Evolutionary conservation across 2,113 vertebrate genomes (phyloP), one percentile per base, ranked within the genome.

Genomic region (Sebastes schlegelii): DNA sequence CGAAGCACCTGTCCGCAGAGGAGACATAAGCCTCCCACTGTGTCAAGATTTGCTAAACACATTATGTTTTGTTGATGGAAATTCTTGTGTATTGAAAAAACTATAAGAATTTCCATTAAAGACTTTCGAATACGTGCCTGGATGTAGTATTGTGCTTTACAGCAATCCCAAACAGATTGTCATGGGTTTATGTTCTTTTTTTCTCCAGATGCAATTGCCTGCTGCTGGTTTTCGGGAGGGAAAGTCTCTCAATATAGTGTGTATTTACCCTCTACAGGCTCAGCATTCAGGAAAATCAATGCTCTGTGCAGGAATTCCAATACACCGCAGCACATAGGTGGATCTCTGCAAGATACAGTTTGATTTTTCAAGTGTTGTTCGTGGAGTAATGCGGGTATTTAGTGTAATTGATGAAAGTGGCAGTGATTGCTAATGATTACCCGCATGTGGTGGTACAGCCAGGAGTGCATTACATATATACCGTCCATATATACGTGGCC

Each of bases 81-180:
- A 79, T 66, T 60, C 8, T 58, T 55, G 13, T 52, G 48, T 63
- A 52, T 19, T 51, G 34, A 68, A 61, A 52, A 57, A 7, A 67
- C 8, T 46, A 13, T 14, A 42, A 62, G 48, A 26, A 7, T 49
- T 75, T 70, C 46, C 64, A 40, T 26, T 51, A 26, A 60, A 55
- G 73, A 64, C 65, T 78, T 57, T 8, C 48, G 71, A 46, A 63
- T 48, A 74, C 5, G 66, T 80, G 76, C 63, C 67, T 69, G 57
- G 71, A 62, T 90, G 65, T 65, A 10, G 66, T 34, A 26, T 72
- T 72, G 46, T 67, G 78, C 71, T 77, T 77, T 67, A 72, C 26
- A 86, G 63, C 51, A 78, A 71, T 74, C 67, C 19, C n/a, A 45
- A 84, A 77, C 83, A 85, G 65, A 88, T 86, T 86, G 62, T 62